Percentiles rank a stretch among this genome's conserved stretches.
These are phyloP conservation scores for Ochropleura plecta DNA, from an alignment of 2,888 invertebrate genomes.

Conservation along the genomic window DNA sequence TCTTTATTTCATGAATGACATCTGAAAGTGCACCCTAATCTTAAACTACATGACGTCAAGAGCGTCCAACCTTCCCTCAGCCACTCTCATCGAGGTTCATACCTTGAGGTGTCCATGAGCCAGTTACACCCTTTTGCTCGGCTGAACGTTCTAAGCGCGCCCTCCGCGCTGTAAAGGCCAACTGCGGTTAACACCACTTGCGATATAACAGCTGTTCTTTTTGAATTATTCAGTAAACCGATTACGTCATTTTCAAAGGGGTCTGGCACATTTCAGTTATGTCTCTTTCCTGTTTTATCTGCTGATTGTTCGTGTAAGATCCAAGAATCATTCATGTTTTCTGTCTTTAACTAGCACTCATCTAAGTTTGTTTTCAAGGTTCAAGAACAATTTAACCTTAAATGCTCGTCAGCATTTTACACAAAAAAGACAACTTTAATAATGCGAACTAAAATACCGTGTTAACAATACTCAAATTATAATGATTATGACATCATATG, in stretches of 20 bases:
- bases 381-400: not conserved
- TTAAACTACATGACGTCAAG: constrained; percentile 50
- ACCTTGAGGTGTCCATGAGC: constrained; percentile 63
- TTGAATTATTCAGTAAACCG: constrained; percentile 23
- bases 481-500: constrained; percentile 52
- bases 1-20: not conserved
- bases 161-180: constrained; percentile 47
- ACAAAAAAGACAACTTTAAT: not conserved
- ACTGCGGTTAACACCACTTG: constrained; percentile 37
- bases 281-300: not conserved
- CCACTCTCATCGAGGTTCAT: constrained; percentile 29
- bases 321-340: not conserved
- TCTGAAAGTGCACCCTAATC: constrained; percentile 12
- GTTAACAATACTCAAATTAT: constrained; percentile 27
- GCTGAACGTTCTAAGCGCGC: constrained; percentile 48
- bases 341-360: not conserved
- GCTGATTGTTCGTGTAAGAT: not conserved
- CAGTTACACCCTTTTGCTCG: constrained; percentile 59
- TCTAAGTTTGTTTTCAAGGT: not conserved
- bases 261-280: not conserved
- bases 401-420: not conserved
- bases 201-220: constrained; percentile 37
- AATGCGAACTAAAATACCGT: constrained; percentile 33
- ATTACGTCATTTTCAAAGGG: constrained; percentile 5
- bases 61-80: constrained; percentile 31